phyloP scores from a whole-genome alignment of 2,888 invertebrate species.

The Schizotus pectinicornis region DNA sequence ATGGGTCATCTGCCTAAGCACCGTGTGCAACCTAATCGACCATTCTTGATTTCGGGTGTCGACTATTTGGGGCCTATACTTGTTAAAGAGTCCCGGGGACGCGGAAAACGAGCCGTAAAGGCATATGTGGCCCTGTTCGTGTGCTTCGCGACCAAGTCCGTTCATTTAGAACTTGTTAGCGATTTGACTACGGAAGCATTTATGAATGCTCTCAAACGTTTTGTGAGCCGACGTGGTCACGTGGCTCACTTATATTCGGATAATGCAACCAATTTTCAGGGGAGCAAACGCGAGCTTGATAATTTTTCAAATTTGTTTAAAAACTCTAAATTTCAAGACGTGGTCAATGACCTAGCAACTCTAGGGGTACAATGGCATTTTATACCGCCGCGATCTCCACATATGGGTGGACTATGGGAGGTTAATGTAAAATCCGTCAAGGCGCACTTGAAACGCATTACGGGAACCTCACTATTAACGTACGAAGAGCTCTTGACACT shows the following conservation, averaged over 20 bases:
- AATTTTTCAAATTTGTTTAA: too few relatives aligned
- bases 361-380: too few relatives aligned
- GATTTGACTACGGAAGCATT: neutral
- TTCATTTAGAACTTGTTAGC: neutral
- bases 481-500: constrained; percentile 6
- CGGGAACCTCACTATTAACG: neutral
- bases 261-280: too few relatives aligned
- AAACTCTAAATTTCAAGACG: too few relatives aligned
- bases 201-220: neutral
- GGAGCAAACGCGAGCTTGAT: too few relatives aligned
- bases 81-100: too few relatives aligned
- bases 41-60: too few relatives aligned
- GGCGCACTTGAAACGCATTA: neutral
- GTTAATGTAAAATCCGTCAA: constrained; percentile 33
- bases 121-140: neutral
- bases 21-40: too few relatives aligned
- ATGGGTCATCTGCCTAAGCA: too few relatives aligned
- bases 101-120: too few relatives aligned
- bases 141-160: neutral
- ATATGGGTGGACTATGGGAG: constrained; percentile 31
- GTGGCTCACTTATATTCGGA: neutral
- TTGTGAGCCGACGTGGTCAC: neutral
- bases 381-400: too few relatives aligned
- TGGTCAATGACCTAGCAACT: too few relatives aligned
- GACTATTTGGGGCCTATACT: neutral